Conservation (phyloP, 2,113 vertebrate genomes). For the Ailuropoda melanoleuca region DNA sequence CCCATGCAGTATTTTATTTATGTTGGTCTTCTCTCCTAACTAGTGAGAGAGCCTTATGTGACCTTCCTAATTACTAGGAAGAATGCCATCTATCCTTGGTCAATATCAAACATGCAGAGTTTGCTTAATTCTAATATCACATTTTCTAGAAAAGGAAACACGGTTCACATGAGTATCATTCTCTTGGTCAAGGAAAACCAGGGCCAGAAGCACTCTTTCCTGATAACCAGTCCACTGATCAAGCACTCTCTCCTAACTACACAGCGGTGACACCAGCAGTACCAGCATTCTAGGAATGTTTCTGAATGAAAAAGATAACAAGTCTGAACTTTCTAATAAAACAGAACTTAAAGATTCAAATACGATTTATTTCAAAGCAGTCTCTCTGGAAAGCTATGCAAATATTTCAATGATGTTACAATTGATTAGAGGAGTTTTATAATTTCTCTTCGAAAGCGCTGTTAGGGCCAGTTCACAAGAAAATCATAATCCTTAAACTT, state of each 20-base stretch:
- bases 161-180: background rate
- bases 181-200: background rate
- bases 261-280: background rate
- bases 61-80: background rate
- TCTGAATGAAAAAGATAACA: background rate
- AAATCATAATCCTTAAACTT: background rate
- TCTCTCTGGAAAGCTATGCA: conserved; percentile 27
- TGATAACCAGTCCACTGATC: background rate
- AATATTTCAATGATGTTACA: conserved; percentile 31
- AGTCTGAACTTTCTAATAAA: conserved; percentile 27
- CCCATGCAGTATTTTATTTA: background rate
- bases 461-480: background rate
- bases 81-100: background rate
- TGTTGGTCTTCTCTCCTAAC: background rate
- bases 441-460: background rate
- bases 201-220: background rate
- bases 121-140: background rate
- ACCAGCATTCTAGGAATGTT: background rate
- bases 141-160: conserved; percentile 1
- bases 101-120: background rate
- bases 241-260: background rate
- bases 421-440: conserved; percentile 22
- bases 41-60: background rate
- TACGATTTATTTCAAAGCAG: conserved; percentile 2
- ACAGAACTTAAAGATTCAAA: conserved; percentile 7